Evolutionary conservation across 2,797 vertebrate species (phyloP).

Genomic region (Halcyon leucocephala): DNA sequence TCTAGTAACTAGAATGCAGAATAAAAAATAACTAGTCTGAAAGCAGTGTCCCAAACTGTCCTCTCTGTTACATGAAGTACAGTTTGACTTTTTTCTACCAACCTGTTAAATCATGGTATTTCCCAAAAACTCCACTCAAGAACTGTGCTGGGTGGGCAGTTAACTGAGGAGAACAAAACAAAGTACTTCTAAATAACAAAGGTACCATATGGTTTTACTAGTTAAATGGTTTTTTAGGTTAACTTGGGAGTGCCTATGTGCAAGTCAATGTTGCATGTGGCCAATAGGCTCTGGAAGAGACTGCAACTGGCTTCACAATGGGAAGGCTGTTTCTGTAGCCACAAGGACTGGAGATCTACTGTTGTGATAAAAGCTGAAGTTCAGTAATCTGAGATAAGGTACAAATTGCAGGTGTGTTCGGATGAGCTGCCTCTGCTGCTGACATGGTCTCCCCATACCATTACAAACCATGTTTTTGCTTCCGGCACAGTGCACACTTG

Average conservation of each 20-base stretch:
- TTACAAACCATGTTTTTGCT: neutral
- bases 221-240: neutral
- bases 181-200: neutral
- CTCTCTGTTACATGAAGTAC: neutral
- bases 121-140: neutral
- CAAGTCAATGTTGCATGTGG: neutral
- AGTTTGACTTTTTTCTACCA: neutral
- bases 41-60: neutral
- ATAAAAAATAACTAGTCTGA: neutral
- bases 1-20: neutral
- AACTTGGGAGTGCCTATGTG: neutral
- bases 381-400: neutral
- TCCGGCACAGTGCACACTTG: neutral
- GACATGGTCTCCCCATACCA: neutral
- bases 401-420: neutral
- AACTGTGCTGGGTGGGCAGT: neutral
- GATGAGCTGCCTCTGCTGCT: neutral
- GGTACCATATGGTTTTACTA: neutral
- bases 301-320: neutral
- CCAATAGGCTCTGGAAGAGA: neutral
- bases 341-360: neutral
- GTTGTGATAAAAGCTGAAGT: neutral
- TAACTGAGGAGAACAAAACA: neutral
- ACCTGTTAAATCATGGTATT: neutral
- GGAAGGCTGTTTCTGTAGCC: neutral